phyloP scores from a whole-genome alignment of 2,797 vertebrate genomes.

The Lepus townsendii region DNA sequence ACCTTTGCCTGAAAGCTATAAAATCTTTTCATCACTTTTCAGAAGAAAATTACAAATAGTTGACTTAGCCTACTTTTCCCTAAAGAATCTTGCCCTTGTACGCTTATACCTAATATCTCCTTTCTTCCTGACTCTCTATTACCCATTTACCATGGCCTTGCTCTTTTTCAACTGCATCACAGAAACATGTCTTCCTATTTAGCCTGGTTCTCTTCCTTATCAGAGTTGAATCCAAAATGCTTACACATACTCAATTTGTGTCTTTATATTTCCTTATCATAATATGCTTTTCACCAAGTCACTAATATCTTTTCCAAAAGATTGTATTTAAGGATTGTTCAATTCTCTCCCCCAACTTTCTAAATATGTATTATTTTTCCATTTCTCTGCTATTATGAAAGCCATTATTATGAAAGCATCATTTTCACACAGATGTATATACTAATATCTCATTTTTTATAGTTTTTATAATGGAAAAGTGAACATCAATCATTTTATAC shows the following conservation, averaged over 20 bases:
- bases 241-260: not conserved
- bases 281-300: not conserved
- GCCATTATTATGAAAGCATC: not conserved
- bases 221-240: not conserved
- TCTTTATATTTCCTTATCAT: constrained; percentile 45
- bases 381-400: not conserved
- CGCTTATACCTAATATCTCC: not conserved
- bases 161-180: not conserved
- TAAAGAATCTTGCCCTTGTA: not conserved
- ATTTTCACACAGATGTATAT: not conserved
- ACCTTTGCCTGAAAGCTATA: not conserved
- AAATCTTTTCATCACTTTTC: not conserved
- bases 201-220: not conserved
- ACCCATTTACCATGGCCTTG: not conserved
- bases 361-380: not conserved
- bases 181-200: not conserved
- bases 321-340: not conserved
- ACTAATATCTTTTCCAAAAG: constrained; percentile 6
- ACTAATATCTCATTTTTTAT: not conserved
- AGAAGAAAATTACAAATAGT: not conserved
- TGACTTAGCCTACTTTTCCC: not conserved
- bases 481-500: not conserved
- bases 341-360: not conserved
- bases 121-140: not conserved
- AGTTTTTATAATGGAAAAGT: not conserved